Evolutionary conservation across 2,113 vertebrate genomes (phyloP).

Genomic region (Mandrillus leucophaeus): DNA sequence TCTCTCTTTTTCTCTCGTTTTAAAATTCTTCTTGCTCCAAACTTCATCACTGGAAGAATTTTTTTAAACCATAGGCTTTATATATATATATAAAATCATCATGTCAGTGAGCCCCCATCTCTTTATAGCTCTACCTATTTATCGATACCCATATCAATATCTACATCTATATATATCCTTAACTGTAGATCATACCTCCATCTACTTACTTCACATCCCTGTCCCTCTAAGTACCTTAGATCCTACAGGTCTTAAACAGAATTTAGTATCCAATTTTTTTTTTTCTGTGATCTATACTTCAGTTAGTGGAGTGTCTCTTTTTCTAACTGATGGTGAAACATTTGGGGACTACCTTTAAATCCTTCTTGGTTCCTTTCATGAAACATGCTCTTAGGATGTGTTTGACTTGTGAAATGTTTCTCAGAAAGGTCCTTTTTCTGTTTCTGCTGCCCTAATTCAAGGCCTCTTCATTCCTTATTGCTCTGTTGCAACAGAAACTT

Average conservation of each 20-base stretch:
- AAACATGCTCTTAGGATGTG: neutral
- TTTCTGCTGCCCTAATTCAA: neutral
- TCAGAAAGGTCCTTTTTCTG: neutral
- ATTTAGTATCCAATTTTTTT: neutral
- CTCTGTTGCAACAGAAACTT: conserved; percentile 21
- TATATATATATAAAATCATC: neutral
- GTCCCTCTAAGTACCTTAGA: neutral
- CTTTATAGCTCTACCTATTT: neutral
- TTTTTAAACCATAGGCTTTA: neutral
- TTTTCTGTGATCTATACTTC: neutral
- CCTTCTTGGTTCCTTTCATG: neutral
- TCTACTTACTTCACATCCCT: neutral
- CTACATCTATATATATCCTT: neutral
- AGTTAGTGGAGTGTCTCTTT: neutral
- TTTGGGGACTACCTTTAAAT: conserved; percentile 1
- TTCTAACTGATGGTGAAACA: neutral
- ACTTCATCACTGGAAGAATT: neutral
- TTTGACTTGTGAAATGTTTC: neutral
- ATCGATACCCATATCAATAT: neutral
- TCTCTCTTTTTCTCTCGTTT: neutral
- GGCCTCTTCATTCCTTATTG: neutral
- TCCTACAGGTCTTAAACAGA: neutral
- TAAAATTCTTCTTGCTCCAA: neutral
- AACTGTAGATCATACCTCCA: neutral
- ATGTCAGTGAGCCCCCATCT: neutral